phyloP scores from a whole-genome alignment of 30 jellyfish, hydroid and myxozoan genomes.

The Sanderia malayensis region DNA sequence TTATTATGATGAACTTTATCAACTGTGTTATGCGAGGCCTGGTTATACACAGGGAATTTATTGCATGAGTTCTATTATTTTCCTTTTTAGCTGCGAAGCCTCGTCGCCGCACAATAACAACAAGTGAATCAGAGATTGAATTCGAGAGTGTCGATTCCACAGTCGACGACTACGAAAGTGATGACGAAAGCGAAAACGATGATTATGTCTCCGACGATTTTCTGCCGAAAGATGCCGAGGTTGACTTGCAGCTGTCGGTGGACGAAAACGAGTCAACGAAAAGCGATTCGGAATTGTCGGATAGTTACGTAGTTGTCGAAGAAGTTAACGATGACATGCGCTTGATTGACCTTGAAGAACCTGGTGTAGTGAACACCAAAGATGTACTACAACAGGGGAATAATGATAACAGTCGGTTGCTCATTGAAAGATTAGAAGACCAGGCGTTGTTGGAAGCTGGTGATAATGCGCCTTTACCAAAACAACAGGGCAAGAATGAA shows the following conservation, averaged over 20 bases:
- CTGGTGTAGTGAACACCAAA: not conserved
- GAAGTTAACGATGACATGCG: not conserved
- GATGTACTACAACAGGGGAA: not conserved
- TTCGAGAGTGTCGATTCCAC: conserved; percentile 15
- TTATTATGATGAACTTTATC: no score
- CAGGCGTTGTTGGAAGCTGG: not conserved
- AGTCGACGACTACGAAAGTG: conserved; percentile 5
- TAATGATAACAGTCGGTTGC: not conserved
- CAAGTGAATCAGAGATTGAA: conserved; percentile 20
- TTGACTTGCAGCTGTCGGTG: not conserved
- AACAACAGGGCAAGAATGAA: not conserved
- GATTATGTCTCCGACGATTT: not conserved
- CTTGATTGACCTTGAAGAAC: not conserved
- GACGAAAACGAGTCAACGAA: not conserved
- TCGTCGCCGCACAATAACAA: conserved; percentile 12
- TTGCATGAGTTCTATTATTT: no score
- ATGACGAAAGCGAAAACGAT: conserved; percentile 14
- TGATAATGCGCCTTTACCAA: not conserved
- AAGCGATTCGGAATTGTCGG: not conserved
- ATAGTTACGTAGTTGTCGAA: not conserved
- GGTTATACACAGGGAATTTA: no score
- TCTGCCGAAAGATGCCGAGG: not conserved
- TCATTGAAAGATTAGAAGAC: not conserved
- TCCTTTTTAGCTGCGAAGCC: no score
- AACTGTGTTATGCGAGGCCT: no score